phyloP scores from a whole-genome alignment of 2,888 invertebrate species.

The Urechis unicinctus region DNA sequence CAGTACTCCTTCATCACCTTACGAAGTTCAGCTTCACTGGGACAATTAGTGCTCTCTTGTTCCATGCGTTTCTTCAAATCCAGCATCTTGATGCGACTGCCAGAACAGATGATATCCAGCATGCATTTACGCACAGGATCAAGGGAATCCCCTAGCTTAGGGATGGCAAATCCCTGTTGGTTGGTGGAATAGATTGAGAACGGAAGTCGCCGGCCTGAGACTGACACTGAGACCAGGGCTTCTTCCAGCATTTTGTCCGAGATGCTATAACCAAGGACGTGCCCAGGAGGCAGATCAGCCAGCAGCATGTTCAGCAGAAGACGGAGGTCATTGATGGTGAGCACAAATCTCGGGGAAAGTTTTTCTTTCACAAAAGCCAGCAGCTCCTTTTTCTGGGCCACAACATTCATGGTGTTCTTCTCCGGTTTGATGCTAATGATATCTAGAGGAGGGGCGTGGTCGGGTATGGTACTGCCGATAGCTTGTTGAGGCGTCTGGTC shows the following conservation, averaged over 20 bases:
- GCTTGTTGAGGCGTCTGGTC: too few relatives aligned
- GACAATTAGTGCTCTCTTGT: constrained; percentile 1
- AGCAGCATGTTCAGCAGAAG: constrained; percentile 31
- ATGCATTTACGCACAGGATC: constrained; percentile 12
- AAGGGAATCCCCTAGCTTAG: constrained; percentile 6
- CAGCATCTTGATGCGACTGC: neutral
- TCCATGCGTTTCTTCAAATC: constrained; percentile 8
- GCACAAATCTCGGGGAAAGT: constrained; percentile 27
- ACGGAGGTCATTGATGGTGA: constrained; percentile 35
- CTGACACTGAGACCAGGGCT: constrained; percentile 3
- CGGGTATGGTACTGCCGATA: neutral
- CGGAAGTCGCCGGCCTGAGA: too few relatives aligned
- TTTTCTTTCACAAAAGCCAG: constrained; percentile 33
- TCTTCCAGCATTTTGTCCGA: constrained; percentile 16
- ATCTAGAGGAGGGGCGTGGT: neutral
- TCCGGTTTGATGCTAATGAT: too few relatives aligned
- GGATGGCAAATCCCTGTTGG: constrained; percentile 7
- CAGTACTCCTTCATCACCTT: constrained; percentile 19
- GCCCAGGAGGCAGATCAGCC: constrained; percentile 21
- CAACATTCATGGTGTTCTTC: too few relatives aligned
- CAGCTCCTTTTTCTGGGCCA: too few relatives aligned
- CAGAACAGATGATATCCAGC: constrained; percentile 3
- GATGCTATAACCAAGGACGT: constrained; percentile 17
- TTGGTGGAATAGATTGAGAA: constrained; percentile 5
- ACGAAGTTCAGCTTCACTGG: constrained; percentile 11